phyloP scores from a whole-genome alignment of 2,797 vertebrate genomes.

The Megalops cyprinoides region DNA sequence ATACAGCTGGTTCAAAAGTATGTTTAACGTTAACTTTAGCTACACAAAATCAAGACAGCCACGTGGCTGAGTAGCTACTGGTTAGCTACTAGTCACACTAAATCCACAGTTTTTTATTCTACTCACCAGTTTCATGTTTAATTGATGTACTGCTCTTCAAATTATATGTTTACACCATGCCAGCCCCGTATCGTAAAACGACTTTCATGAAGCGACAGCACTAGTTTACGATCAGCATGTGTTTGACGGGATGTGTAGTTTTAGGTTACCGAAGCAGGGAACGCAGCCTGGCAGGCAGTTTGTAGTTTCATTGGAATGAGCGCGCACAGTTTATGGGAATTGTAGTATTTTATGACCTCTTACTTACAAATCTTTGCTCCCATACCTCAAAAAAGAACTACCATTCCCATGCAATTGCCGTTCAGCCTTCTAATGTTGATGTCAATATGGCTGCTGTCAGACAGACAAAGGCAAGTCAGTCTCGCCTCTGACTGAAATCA shows the following conservation, averaged over 20 bases:
- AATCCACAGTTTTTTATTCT: background rate
- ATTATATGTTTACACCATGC: background rate
- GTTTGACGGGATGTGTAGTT: conserved; percentile 22
- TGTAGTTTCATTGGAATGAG: background rate
- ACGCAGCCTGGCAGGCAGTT: too few relatives aligned
- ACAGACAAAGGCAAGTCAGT: conserved; percentile 84
- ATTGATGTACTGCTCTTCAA: conserved; percentile 1
- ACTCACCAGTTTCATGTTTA: conserved; percentile 77
- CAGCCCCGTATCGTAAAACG: conserved; percentile 8
- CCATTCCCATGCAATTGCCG: conserved; percentile 65
- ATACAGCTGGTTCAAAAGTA: background rate
- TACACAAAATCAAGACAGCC: background rate
- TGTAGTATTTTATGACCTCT: conserved; percentile 29
- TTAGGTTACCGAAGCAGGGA: background rate
- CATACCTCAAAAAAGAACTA: conserved; percentile 57
- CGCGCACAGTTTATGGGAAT: conserved; percentile 6
- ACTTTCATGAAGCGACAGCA: background rate
- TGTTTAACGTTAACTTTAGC: background rate
- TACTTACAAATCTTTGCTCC: background rate
- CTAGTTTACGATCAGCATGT: background rate
- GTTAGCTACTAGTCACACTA: fast-evolving
- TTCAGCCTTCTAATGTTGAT: conserved; percentile 69
- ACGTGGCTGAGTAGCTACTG: fast-evolving
- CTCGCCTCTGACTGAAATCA: conserved; percentile 75
- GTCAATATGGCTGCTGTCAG: conserved; percentile 83